Evolutionary conservation across 1,140 invertebrate genomes (phyloP).

Genomic region (Drosophila kurseongensis): DNA sequence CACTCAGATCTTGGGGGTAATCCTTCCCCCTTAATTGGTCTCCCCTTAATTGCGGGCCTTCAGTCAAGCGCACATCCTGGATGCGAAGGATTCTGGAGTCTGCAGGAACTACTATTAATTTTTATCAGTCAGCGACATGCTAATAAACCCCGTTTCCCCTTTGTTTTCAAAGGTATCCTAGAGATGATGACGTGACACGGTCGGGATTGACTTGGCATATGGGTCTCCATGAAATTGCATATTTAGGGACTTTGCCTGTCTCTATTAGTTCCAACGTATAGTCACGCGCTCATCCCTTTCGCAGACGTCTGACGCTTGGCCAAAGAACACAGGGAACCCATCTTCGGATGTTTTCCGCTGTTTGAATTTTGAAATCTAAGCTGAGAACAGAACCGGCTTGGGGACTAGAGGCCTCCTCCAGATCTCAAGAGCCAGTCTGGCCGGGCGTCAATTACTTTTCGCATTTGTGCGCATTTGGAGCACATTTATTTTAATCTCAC

Average conservation of each 20-base stretch:
- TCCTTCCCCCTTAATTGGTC: slow-evolving; percentile 25
- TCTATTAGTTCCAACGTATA: not conserved
- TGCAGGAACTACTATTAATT: slow-evolving; percentile 62
- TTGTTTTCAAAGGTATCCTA: not conserved
- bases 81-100: slow-evolving; percentile 6
- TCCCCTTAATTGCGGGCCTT: slow-evolving; percentile 46
- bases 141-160: slow-evolving; percentile 60
- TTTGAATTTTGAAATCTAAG: slow-evolving; percentile 81
- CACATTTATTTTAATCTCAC: slow-evolving; percentile 83
- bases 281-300: slow-evolving; percentile 28
- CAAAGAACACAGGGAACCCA: slow-evolving; percentile 57
- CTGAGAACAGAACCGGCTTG: slow-evolving; percentile 59
- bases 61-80: slow-evolving; percentile 47
- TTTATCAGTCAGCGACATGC: slow-evolving; percentile 69
- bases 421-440: slow-evolving; percentile 10
- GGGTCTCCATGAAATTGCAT: not conserved
- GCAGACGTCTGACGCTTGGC: slow-evolving; percentile 16
- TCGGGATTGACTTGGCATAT: not conserved
- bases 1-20: slow-evolving; percentile 1
- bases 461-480: slow-evolving; percentile 81
- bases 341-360: slow-evolving; percentile 76
- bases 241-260: slow-evolving; percentile 4
- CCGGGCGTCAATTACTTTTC: slow-evolving; percentile 76
- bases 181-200: slow-evolving; percentile 26
- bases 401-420: slow-evolving; percentile 20